Evolutionary conservation across 2,797 vertebrate species (phyloP).

Genomic region (Petrocephalus sullivani): DNA sequence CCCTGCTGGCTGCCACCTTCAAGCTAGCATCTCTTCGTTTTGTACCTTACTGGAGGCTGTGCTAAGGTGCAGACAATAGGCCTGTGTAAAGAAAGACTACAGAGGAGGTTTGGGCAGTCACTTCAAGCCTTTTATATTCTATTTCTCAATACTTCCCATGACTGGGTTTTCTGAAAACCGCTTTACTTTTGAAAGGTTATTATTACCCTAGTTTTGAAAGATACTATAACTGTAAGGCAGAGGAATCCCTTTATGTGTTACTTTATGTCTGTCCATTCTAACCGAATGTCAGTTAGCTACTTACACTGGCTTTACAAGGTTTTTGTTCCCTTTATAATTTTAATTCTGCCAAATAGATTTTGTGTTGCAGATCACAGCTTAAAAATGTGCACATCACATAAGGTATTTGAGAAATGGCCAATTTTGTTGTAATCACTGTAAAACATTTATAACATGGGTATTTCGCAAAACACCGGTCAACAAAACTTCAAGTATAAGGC

Average conservation of each 20-base stretch:
- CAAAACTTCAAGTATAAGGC: too few relatives aligned
- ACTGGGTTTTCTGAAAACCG: not conserved
- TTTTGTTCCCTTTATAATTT: too few relatives aligned
- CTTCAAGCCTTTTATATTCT: not conserved
- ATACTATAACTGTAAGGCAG: not conserved
- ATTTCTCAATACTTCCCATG: not conserved
- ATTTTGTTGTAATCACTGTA: too few relatives aligned
- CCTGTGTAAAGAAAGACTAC: not conserved
- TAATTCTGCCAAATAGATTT: too few relatives aligned
- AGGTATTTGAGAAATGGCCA: too few relatives aligned
- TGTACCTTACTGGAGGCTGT: not conserved
- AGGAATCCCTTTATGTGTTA: not conserved
- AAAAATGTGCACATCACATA: too few relatives aligned
- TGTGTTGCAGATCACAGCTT: too few relatives aligned
- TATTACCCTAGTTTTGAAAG: not conserved
- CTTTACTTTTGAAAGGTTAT: not conserved
- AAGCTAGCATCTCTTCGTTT: not conserved
- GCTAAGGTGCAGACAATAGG: not conserved
- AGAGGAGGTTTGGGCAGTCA: not conserved
- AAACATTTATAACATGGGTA: too few relatives aligned
- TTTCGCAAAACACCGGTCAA: too few relatives aligned
- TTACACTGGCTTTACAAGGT: not conserved
- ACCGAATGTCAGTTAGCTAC: not conserved
- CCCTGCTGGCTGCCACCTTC: not conserved
- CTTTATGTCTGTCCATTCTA: not conserved